phyloP scores from a whole-genome alignment of 2,113 vertebrate species.

The Tragulus kanchil region DNA sequence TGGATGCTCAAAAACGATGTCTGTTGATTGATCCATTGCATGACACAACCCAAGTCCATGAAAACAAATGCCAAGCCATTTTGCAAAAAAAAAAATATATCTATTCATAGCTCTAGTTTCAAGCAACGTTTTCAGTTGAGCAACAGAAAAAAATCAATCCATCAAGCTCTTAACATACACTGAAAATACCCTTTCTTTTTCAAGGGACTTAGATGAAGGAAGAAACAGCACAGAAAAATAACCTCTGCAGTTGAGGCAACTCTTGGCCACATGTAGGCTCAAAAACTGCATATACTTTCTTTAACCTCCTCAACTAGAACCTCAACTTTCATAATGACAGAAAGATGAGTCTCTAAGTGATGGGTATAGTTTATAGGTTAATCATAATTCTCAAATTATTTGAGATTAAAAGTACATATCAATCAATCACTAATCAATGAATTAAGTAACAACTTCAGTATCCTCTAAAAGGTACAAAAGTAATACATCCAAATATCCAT shows the following conservation, averaged over 20 bases:
- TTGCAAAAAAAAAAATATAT: not conserved
- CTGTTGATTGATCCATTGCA: not conserved
- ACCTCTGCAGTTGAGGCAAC: not conserved
- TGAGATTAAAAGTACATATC: not conserved
- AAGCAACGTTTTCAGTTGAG: not conserved
- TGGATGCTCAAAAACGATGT: not conserved
- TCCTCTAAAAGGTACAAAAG: conserved; percentile 41
- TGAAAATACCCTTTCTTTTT: not conserved
- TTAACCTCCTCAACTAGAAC: not conserved
- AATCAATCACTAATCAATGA: conserved; percentile 45
- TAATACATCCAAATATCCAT: conserved; percentile 17
- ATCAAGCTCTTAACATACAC: conserved; percentile 6
- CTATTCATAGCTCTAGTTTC: not conserved
- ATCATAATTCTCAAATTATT: conserved; percentile 33
- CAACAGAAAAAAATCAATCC: conserved; percentile 26
- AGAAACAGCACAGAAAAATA: not conserved
- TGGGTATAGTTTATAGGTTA: not conserved
- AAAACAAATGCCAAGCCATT: conserved; percentile 48
- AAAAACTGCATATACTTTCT: not conserved
- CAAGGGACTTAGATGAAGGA: conserved; percentile 8
- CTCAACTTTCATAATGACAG: not conserved
- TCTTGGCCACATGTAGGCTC: not conserved
- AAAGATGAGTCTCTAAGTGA: not conserved
- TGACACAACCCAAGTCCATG: not conserved
- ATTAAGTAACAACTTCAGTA: conserved; percentile 9